Conservation (phyloP, 2,888 invertebrate species). For the Amphipoea oculea region DNA sequence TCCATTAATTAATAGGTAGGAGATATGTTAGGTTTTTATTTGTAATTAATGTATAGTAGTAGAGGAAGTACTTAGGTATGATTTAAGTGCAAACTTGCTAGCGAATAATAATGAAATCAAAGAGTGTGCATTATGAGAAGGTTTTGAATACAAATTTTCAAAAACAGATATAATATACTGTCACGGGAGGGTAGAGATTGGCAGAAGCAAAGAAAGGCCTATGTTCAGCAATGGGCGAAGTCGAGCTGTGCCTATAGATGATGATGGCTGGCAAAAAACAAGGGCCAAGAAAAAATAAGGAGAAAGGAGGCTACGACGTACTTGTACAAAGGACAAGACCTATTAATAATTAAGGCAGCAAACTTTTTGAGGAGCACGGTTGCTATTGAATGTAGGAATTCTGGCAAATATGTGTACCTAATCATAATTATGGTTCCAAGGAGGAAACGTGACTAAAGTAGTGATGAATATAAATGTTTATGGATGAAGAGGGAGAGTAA, state of each 20-base stretch:
- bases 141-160: background rate
- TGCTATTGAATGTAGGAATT: background rate
- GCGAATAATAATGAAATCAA: background rate
- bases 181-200: background rate
- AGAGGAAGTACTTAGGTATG: background rate
- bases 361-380: background rate
- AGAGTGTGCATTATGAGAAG: background rate
- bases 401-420: background rate
- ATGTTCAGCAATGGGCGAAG: background rate
- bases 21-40: background rate
- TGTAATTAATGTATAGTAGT: background rate
- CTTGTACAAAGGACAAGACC: background rate
- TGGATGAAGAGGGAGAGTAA: background rate
- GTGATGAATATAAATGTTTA: background rate
- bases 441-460: background rate
- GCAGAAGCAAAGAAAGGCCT: background rate
- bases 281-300: background rate
- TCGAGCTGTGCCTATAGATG: background rate
- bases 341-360: background rate
- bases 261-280: background rate
- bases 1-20: slow-evolving; percentile 25
- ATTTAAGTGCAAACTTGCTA: background rate
- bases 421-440: background rate
- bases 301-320: no score
- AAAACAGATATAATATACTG: background rate